phyloP scores from a whole-genome alignment of 2,888 invertebrate genomes.

The Mimachlamys varia region DNA sequence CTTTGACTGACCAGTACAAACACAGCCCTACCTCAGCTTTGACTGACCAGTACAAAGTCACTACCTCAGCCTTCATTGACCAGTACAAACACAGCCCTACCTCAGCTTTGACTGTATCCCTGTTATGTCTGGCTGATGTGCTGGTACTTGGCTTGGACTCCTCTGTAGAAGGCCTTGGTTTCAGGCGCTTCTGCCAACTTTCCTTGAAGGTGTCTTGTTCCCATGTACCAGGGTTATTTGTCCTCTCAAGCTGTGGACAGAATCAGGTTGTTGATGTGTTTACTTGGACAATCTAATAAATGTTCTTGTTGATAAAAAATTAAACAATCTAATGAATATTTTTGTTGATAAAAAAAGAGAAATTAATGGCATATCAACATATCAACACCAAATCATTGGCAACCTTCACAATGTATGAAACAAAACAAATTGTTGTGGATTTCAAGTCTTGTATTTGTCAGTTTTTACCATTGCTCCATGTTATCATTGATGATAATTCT shows the following conservation, averaged over 20 bases:
- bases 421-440: no score
- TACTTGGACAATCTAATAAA: no score
- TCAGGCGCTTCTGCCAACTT: conserved; percentile 58
- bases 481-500: no score
- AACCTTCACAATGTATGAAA: no score
- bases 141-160: background rate
- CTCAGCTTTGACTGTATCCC: background rate
- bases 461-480: no score
- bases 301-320: no score
- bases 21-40: background rate
- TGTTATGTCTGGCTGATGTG: background rate
- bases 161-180: background rate
- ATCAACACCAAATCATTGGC: no score
- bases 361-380: no score
- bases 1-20: no score
- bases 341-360: no score
- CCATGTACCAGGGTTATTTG: conserved; percentile 63
- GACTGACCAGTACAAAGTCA: background rate
- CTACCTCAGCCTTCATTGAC: background rate
- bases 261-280: background rate
- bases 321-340: no score
- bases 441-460: no score
- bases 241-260: conserved; percentile 50
- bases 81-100: background rate
- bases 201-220: conserved; percentile 67